Conservation (phyloP, 2,113 vertebrate species). For the Cryptomyrus ogoouensis region DNA sequence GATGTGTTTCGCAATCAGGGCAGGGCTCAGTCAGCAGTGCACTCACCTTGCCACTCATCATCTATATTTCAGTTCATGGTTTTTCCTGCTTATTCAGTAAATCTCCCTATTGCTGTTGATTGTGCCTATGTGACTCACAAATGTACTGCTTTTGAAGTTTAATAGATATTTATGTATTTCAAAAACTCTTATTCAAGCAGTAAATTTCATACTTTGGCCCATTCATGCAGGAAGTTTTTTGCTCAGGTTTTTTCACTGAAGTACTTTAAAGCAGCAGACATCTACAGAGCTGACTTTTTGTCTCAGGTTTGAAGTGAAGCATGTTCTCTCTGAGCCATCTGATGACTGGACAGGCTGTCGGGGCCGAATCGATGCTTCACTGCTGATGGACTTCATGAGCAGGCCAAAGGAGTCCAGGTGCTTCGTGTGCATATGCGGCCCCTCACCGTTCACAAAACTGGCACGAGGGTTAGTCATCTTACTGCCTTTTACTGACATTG, state of each 20-base stretch:
- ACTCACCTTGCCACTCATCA: too few species aligned
- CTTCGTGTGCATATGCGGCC: constrained; percentile 83
- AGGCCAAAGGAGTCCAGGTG: constrained; percentile 61
- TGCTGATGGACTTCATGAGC: constrained; percentile 67
- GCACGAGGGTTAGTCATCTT: constrained; percentile 65
- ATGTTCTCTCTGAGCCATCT: constrained; percentile 76
- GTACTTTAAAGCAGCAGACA: neutral
- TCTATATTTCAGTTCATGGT: neutral
- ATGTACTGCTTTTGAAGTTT: neutral
- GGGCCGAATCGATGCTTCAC: constrained; percentile 67
- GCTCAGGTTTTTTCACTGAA: neutral
- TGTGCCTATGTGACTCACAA: neutral
- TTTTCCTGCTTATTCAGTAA: neutral
- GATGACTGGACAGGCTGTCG: constrained; percentile 68
- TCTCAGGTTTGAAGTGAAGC: constrained; percentile 78
- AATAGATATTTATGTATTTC: neutral
- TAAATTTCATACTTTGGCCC: neutral
- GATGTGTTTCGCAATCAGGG: neutral
- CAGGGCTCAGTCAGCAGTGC: neutral
- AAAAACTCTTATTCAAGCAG: neutral
- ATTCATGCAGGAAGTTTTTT: neutral
- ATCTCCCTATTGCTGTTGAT: neutral
- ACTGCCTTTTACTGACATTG: neutral
- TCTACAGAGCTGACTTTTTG: constrained; percentile 18
- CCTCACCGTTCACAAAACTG: constrained; percentile 74